Evolutionary conservation across 2,888 invertebrate species (phyloP).

Genomic region (Ectobius pallidus): DNA sequence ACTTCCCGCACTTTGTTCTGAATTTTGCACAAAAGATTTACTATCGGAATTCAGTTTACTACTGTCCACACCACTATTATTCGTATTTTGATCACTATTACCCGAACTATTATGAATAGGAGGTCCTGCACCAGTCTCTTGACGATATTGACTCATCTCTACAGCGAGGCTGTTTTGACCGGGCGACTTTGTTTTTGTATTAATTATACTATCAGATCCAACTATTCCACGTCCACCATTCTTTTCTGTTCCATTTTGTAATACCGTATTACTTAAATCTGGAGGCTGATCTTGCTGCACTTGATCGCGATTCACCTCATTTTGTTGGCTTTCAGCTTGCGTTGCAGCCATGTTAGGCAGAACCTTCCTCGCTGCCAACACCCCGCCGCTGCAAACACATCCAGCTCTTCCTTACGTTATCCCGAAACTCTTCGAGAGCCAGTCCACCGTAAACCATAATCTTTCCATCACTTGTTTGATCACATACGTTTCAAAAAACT

Average conservation of each 20-base stretch:
- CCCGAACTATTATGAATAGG: slow-evolving; percentile 49
- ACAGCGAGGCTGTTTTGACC: slow-evolving; percentile 58
- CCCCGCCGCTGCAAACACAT: slow-evolving; percentile 65
- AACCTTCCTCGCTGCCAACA: slow-evolving; percentile 63
- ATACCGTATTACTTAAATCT: slow-evolving; percentile 67
- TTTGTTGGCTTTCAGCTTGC: slow-evolving; percentile 83
- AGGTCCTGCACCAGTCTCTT: slow-evolving; percentile 67
- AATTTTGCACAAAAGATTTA: slow-evolving; percentile 47
- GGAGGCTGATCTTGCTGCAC: slow-evolving; percentile 69
- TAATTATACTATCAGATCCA: slow-evolving; percentile 61
- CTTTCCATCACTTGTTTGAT: slow-evolving; percentile 48
- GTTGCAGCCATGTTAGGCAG: slow-evolving; percentile 80
- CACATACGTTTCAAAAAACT: slow-evolving; percentile 40
- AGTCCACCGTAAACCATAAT: slow-evolving; percentile 45
- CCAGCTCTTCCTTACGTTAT: slow-evolving; percentile 51
- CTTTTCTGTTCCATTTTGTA: slow-evolving; percentile 82
- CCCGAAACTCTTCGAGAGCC: slow-evolving; percentile 49
- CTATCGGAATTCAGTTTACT: slow-evolving; percentile 48
- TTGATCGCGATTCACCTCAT: slow-evolving; percentile 72
- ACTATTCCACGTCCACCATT: slow-evolving; percentile 65
- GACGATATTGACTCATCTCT: slow-evolving; percentile 75
- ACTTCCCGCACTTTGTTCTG: slow-evolving; percentile 46
- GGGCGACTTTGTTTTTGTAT: slow-evolving; percentile 70
- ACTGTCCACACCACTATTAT: slow-evolving; percentile 47
- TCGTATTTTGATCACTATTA: slow-evolving; percentile 47